Conservation (phyloP, 2,797 vertebrate genomes). For the Myotis myotis region DNA sequence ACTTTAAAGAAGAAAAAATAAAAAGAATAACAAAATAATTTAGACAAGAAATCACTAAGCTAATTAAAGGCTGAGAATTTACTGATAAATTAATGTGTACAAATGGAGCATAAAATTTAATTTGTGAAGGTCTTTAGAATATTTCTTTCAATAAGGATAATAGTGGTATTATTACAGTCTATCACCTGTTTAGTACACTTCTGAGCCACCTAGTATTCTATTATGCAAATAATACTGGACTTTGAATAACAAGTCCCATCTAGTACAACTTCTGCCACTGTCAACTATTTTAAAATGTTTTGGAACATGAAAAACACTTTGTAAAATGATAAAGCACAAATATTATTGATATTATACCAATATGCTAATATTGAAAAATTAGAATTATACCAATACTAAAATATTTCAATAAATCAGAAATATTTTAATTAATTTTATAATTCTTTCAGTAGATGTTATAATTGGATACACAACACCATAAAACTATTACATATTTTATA, state of each 20-base stretch:
- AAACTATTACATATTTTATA: background rate
- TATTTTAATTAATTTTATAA: background rate
- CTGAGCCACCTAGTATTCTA: background rate
- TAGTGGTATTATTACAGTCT: background rate
- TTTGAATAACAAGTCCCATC: background rate
- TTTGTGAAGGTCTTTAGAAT: background rate
- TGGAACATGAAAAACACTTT: background rate
- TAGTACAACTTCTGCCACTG: background rate
- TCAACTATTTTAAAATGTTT: background rate
- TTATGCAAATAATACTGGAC: background rate
- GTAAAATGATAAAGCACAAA: background rate
- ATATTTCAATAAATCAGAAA: background rate
- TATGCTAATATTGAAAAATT: background rate
- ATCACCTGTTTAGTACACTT: background rate
- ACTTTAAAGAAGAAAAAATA: background rate
- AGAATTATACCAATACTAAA: background rate
- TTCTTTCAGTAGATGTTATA: background rate
- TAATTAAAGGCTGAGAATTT: conserved; percentile 1
- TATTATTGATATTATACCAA: background rate
- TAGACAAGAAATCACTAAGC: background rate
- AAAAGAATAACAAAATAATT: background rate
- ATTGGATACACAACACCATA: background rate
- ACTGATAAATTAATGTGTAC: background rate
- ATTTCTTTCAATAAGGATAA: background rate
- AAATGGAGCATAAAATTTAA: background rate